Conservation (phyloP, 2,797 vertebrate genomes). For the Argya squamiceps region DNA sequence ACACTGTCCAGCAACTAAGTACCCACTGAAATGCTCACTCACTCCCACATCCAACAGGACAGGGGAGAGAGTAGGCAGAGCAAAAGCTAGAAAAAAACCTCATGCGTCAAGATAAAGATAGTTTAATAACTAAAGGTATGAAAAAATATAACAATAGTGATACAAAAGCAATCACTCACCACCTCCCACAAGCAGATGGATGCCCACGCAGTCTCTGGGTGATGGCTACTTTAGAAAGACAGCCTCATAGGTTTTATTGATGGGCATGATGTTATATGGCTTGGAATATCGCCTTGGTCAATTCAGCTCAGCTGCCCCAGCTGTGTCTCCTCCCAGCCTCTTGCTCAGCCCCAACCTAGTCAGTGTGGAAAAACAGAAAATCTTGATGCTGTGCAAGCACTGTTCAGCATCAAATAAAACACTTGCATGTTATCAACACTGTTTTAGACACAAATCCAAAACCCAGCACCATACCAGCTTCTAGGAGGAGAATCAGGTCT, state of each 20-base stretch:
- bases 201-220: not conserved
- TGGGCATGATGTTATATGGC: not conserved
- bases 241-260: not conserved
- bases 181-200: not conserved
- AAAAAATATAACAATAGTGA: not conserved
- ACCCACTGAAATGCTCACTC: not conserved
- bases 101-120: not conserved
- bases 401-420: not conserved
- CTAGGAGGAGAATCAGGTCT: not conserved
- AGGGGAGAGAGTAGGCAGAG: not conserved
- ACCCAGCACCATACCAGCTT: not conserved
- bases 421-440: not conserved
- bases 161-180: not conserved
- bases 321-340: not conserved
- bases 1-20: not conserved
- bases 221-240: not conserved
- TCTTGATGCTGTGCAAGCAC: not conserved
- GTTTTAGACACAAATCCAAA: not conserved
- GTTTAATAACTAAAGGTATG: not conserved
- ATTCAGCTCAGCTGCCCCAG: not conserved
- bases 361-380: not conserved
- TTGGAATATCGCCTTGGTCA: not conserved
- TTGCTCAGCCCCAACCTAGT: not conserved
- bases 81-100: not conserved
- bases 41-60: not conserved